Percentiles rank a stretch among this genome's conserved stretches.
These are phyloP conservation scores for Cyrtorhinus lividipennis DNA, from an alignment of 1,140 invertebrate genomes.

Conservation along the genomic window DNA sequence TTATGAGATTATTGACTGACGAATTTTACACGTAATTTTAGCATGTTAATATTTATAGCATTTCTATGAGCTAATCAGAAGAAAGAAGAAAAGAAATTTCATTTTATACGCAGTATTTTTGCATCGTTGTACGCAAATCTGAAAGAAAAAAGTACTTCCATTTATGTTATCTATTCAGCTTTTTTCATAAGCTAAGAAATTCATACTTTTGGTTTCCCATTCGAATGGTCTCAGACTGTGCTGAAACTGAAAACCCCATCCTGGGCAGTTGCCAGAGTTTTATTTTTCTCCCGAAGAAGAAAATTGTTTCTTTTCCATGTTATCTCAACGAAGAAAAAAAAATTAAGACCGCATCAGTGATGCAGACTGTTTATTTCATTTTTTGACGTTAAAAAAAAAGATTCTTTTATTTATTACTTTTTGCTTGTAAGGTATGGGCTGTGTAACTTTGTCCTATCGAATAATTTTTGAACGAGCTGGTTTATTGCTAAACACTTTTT, in stretches of 20 bases:
- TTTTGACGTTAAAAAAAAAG: too few relatives aligned
- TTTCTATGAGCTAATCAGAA: too few relatives aligned
- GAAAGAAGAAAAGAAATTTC: conserved; percentile 14
- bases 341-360: conserved; percentile 13
- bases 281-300: too few relatives aligned
- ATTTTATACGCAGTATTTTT: conserved; percentile 1
- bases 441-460: conserved; percentile 17
- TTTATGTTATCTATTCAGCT: conserved; percentile 6
- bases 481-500: background rate
- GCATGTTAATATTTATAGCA: background rate
- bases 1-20: background rate
- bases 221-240: too few relatives aligned
- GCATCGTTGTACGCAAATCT: background rate
- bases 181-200: too few relatives aligned
- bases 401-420: conserved; percentile 11
- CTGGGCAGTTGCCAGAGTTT: too few relatives aligned
- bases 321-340: background rate
- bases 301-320: too few relatives aligned
- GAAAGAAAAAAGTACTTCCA: background rate
- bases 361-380: conserved; percentile 19
- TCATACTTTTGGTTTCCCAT: too few relatives aligned
- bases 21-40: background rate
- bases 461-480: background rate
- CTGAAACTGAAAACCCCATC: too few relatives aligned
- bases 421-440: conserved; percentile 15